Evolutionary conservation across 2,113 vertebrate genomes (phyloP), one percentile per base, ranked within the genome.

Genomic region (Spilogale gracilis): DNA sequence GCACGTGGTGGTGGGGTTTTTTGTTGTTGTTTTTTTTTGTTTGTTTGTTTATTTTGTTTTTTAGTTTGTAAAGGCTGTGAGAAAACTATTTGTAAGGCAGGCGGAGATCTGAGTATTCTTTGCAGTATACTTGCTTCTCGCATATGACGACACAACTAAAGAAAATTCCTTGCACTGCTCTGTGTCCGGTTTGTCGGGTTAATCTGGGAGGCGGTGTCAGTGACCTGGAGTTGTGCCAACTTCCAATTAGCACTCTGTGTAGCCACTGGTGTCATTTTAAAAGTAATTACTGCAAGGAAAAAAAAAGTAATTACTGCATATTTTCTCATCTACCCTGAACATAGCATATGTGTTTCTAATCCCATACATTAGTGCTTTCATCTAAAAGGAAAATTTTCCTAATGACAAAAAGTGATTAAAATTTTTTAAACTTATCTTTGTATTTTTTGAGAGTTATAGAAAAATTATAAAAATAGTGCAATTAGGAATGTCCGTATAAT

Each of bases 171-270:
- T 74, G 80, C 73, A 69, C 38, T 91, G 80, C 82, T 95, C 81
- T 81, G 63, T 89, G 96, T 98, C 97, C 96, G 85, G 95, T 96
- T 88, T 97, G 60, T 98, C 85, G 98, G 96, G 84, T 98, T 97
- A 95, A 95, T 96, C 97, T 94, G 96, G 90, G 90, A 96, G 96
- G 96, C 27, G 43, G 71, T 97, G 95, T 97, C 63, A 89, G 90
- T 38, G 84, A 91, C 92, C 95, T 98, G 97, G 96, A 94, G 52
- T 63, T 27, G 21, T 88, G 96, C 97, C 96, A 96, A 78, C 80
- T 98, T 97, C 96, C 90, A 96, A 58, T 98, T 97, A 98, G 65
- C 95, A 85, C 71, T 76, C 88, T 32, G 48, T 56, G 58, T 95
- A 96, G 56, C 92, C 87, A 94, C 81, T 90, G 92, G 84, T 94